phyloP scores from a whole-genome alignment of 2,113 vertebrate species.

The Sminthopsis crassicaudata region DNA sequence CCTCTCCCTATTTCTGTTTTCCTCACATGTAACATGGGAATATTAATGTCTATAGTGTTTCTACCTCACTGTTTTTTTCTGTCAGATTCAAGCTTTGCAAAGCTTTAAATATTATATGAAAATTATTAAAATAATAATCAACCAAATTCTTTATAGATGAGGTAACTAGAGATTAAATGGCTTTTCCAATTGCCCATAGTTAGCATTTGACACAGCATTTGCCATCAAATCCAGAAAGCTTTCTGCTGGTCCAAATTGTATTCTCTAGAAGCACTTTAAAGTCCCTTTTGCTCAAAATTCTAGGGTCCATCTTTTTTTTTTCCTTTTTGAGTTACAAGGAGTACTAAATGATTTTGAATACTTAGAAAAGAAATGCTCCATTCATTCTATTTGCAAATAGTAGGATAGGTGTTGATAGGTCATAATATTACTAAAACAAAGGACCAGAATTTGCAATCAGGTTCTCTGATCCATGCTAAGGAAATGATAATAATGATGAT shows the following conservation, averaged over 20 bases:
- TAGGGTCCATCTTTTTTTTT: too few species aligned
- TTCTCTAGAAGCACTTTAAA: too few species aligned
- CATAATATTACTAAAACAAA: not conserved
- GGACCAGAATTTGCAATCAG: not conserved
- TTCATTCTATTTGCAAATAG: not conserved
- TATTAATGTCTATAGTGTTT: not conserved
- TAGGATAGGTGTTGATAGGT: not conserved
- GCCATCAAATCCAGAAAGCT: too few species aligned
- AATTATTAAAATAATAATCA: constrained; percentile 57
- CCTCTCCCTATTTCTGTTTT: not conserved
- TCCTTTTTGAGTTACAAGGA: too few species aligned
- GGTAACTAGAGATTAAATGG: too few species aligned
- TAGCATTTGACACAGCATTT: too few species aligned
- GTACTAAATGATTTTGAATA: too few species aligned
- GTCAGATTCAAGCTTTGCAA: not conserved
- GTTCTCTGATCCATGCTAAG: not conserved
- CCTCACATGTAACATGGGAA: not conserved
- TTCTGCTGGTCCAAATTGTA: too few species aligned
- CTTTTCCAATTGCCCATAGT: too few species aligned
- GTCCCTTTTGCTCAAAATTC: too few species aligned
- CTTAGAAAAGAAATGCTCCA: not conserved
- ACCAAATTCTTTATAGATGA: too few species aligned
- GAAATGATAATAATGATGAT: constrained; percentile 47
- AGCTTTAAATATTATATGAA: not conserved
- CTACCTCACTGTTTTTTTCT: not conserved